Conservation (phyloP, 2,888 invertebrate species). For the Allophyes oxyacanthae region DNA sequence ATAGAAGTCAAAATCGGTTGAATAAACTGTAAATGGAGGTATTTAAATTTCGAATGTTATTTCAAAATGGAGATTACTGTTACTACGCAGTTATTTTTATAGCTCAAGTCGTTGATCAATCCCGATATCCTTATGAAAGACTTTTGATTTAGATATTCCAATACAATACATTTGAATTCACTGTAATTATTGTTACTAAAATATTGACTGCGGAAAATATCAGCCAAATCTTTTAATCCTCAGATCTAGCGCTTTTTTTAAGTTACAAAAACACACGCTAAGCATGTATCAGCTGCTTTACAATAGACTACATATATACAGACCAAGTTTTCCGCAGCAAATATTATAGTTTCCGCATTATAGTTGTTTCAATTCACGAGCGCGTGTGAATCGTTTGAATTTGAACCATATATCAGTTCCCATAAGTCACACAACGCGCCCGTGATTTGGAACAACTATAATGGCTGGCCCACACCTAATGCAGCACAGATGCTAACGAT, state of each 20-base stretch:
- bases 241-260: background rate
- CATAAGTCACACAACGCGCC: constrained; percentile 16
- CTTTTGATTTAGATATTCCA: background rate
- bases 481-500: background rate
- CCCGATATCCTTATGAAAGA: too few relatives aligned
- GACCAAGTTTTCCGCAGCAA: constrained; percentile 11
- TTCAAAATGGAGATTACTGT: too few relatives aligned
- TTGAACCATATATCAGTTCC: constrained; percentile 21
- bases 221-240: background rate
- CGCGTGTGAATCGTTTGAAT: constrained; percentile 7
- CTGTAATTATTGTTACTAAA: too few relatives aligned
- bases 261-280: too few relatives aligned
- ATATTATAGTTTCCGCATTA: background rate
- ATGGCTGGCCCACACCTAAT: constrained; percentile 12
- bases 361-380: constrained; percentile 4
- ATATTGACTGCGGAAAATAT: constrained; percentile 9
- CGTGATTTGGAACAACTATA: constrained; percentile 9
- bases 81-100: background rate
- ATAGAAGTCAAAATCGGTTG: too few relatives aligned
- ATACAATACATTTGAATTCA: constrained; percentile 5
- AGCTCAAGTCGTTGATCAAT: background rate
- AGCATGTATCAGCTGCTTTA: too few relatives aligned
- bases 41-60: too few relatives aligned
- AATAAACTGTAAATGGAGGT: too few relatives aligned
- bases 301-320: background rate